Percentiles rank a stretch among this genome's conserved stretches.
Evolutionary conservation across 2,113 vertebrate species (phyloP).

Genomic region (Amblyornis subalaris): DNA sequence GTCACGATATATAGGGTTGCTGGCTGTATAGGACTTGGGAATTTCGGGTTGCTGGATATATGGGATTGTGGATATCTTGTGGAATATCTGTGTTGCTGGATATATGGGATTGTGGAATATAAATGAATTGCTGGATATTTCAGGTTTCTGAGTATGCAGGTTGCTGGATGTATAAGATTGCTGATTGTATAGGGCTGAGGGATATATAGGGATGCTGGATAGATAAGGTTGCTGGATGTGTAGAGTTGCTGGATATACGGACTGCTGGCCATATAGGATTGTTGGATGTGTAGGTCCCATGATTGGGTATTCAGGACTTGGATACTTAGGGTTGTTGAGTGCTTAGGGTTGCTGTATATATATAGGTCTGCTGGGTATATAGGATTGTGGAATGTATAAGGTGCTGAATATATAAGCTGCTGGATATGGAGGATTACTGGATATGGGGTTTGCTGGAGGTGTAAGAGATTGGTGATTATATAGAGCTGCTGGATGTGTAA

Average conservation of each 20-base stretch:
- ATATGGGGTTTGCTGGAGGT: background rate
- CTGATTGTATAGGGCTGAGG: background rate
- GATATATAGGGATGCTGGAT: background rate
- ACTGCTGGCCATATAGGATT: background rate
- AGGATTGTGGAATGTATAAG: background rate
- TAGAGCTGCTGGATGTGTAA: rapidly evolving
- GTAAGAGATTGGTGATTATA: background rate
- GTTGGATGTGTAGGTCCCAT: background rate
- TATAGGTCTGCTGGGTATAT: background rate
- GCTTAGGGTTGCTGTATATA: background rate
- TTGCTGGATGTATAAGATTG: background rate
- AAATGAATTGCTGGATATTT: background rate
- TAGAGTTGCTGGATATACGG: background rate
- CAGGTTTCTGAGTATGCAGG: rapidly evolving
- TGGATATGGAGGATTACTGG: background rate
- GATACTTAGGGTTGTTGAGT: too few species aligned
- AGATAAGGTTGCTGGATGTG: background rate
- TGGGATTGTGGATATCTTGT: too few species aligned
- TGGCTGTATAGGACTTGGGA: background rate
- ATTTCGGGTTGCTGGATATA: background rate
- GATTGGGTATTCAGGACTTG: too few species aligned
- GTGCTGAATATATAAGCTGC: background rate
- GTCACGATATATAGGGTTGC: background rate
- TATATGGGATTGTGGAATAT: background rate
- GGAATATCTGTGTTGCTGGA: background rate